Evolutionary conservation across 2,888 invertebrate species (phyloP).

Genomic region (Ormyrus labotus): DNA sequence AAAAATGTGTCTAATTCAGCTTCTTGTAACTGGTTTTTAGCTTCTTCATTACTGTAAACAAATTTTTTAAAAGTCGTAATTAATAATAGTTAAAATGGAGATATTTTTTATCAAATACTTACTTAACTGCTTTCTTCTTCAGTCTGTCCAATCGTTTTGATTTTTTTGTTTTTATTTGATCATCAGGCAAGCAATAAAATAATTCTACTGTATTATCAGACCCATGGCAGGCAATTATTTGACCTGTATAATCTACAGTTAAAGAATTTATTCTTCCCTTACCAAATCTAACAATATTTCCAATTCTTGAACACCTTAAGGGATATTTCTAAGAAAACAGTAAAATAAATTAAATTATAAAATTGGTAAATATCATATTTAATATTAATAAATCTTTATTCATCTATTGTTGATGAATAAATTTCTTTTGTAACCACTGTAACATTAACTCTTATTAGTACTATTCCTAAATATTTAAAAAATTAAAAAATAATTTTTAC

Average conservation of each 20-base stretch:
- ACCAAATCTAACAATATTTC: slow-evolving; percentile 87
- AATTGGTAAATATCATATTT: slow-evolving; percentile 2
- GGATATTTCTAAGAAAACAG: slow-evolving; percentile 77
- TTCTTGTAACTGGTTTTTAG: slow-evolving; percentile 43
- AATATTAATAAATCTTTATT: slow-evolving; percentile 20
- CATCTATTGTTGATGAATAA: too few relatives aligned
- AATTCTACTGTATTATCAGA: slow-evolving; percentile 88
- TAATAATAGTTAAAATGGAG: not conserved
- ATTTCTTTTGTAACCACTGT: too few relatives aligned
- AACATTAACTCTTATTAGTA: too few relatives aligned
- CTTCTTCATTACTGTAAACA: slow-evolving; percentile 25
- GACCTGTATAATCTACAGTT: slow-evolving; percentile 83
- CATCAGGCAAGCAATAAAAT: slow-evolving; percentile 87
- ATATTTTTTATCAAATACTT: slow-evolving; percentile 33
- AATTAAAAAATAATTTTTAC: slow-evolving; percentile 38
- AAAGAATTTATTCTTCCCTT: slow-evolving; percentile 88
- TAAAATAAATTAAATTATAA: not conserved
- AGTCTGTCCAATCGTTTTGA: slow-evolving; percentile 88
- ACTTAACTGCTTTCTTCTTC: slow-evolving; percentile 77
- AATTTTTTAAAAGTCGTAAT: too few relatives aligned
- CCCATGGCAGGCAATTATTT: slow-evolving; percentile 89
- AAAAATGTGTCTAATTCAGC: slow-evolving; percentile 38
- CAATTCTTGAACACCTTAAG: slow-evolving; percentile 86
- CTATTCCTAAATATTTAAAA: not conserved
- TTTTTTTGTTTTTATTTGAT: slow-evolving; percentile 83